A percentile compares a stretch with the other conserved stretches of the same genome.
These are phyloP conservation scores for Pelusios castaneus DNA, from an alignment of 2,113 vertebrate species.

Conservation along the genomic window DNA sequence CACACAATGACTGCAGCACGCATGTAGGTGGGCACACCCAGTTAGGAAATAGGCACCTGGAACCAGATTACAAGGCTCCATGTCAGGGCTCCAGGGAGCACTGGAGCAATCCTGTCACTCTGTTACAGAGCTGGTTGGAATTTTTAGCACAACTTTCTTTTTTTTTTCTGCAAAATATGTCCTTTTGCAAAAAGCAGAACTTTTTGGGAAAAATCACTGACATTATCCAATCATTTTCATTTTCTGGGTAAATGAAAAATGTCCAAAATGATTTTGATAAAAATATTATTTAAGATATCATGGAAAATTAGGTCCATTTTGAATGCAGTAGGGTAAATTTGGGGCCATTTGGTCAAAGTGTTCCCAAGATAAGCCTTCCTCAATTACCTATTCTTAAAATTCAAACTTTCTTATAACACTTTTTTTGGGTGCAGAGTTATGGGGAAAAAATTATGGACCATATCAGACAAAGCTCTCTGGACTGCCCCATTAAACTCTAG, in stretches of 20 bases:
- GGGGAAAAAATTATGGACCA: accelerated
- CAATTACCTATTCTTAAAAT: not conserved
- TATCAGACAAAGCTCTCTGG: not conserved
- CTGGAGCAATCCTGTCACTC: too few relatives aligned
- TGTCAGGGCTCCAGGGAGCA: too few relatives aligned
- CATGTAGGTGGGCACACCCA: accelerated
- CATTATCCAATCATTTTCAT: not conserved
- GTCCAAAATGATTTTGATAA: not conserved
- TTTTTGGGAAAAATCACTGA: not conserved
- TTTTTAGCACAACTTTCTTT: too few relatives aligned
- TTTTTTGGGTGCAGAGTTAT: accelerated
- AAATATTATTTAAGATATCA: not conserved
- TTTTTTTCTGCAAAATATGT: too few relatives aligned
- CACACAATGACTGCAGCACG: accelerated
- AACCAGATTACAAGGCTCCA: too few relatives aligned
- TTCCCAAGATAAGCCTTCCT: not conserved
- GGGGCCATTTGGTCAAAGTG: not conserved
- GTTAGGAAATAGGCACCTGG: too few relatives aligned
- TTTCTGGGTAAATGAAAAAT: not conserved
- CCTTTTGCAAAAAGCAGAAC: not conserved
- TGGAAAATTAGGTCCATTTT: not conserved
- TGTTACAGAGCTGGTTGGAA: too few relatives aligned
- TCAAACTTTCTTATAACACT: not conserved
- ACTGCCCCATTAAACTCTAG: accelerated
- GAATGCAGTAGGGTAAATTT: not conserved